Base-by-base conservation (phyloP, 2,113 vertebrate genomes). In the Agapornis roseicollis region DNA sequence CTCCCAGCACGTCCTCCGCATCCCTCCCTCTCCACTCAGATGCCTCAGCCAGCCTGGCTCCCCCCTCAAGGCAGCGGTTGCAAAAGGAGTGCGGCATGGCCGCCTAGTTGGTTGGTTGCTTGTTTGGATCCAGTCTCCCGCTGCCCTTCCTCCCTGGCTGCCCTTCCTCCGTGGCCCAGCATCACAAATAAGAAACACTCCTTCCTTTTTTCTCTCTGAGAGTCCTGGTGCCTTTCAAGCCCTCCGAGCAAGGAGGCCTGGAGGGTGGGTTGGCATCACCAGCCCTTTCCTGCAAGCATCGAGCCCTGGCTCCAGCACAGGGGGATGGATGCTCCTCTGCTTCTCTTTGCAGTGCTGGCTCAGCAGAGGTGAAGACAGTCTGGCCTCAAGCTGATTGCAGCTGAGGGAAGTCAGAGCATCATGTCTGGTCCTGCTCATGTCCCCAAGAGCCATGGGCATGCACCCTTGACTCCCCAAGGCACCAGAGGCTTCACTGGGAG, bases 181-280 rank as follows among this genome's bases (percentile, higher is more conserved):
- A 0, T 73, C 4, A 0, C 55, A 87, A 95, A 93, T 85, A 86
- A 95, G 96, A 91, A 91, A 86, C 47, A 65, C 46, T 81, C 80
- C 74, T 90, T 86, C 73, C 66, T 73, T 58, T 72, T 71, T 65
- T 90, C 44, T 77, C 35, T 82, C 58, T 2, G 5, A 92, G 90
- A 41, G 58, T 94, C n/a, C 73, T 78, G 73, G 73, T 23, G 52
- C 80, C 80, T 95, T 93, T 85, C 88, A 96, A 71, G 88, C 49
- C 41, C n/a, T 50, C 77, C 0, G 0, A 33, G 37, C 37, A 76
- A 84, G 61, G 41, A 88, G 60, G 50, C 17, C 65, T 86, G 73
- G 47, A 76, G 56, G 47, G 56, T 23, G 46, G 82, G 80, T n/a
- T 93, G 66, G 49, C 41, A 72, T 46, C 66, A 55, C 47, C 46